Evolutionary conservation across 2,113 vertebrate genomes (phyloP).

Genomic region (Smithornis capensis): DNA sequence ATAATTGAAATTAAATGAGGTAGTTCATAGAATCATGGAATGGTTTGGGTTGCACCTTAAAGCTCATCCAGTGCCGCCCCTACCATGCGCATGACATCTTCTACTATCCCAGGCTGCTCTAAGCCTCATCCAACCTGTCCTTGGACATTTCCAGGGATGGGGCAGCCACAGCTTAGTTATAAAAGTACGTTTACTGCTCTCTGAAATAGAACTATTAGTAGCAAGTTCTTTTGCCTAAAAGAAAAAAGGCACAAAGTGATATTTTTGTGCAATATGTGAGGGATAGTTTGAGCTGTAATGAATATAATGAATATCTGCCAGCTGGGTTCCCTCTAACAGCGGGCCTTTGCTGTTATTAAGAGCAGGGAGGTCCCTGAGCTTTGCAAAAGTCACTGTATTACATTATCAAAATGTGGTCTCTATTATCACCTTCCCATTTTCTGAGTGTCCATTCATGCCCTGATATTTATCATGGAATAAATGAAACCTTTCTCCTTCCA

Average conservation of each 20-base stretch:
- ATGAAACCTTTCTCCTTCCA: neutral
- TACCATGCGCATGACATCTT: neutral
- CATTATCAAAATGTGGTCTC: slow-evolving; percentile 32
- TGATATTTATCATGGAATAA: neutral
- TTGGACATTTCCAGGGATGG: neutral
- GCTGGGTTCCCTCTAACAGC: slow-evolving; percentile 28
- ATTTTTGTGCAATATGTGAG: neutral
- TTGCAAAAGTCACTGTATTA: neutral
- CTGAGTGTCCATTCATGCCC: neutral
- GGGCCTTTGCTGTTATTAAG: neutral
- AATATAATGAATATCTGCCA: slow-evolving; percentile 12
- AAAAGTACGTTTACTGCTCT: neutral
- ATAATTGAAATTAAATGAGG: neutral
- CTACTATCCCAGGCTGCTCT: neutral
- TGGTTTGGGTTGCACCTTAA: neutral
- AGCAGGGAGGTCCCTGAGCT: slow-evolving; percentile 23
- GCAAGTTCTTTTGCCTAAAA: neutral
- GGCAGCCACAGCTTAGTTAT: neutral
- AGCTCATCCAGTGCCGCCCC: fast-evolving
- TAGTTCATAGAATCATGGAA: fast-evolving
- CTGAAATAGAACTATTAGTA: neutral
- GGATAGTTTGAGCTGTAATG: neutral
- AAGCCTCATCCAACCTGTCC: neutral
- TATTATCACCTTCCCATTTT: slow-evolving; percentile 7
- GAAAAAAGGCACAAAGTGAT: neutral